These are phyloP conservation scores for Enteromius fasciolatus DNA, from an alignment of 2,797 vertebrate genomes.

Conservation along the genomic window DNA sequence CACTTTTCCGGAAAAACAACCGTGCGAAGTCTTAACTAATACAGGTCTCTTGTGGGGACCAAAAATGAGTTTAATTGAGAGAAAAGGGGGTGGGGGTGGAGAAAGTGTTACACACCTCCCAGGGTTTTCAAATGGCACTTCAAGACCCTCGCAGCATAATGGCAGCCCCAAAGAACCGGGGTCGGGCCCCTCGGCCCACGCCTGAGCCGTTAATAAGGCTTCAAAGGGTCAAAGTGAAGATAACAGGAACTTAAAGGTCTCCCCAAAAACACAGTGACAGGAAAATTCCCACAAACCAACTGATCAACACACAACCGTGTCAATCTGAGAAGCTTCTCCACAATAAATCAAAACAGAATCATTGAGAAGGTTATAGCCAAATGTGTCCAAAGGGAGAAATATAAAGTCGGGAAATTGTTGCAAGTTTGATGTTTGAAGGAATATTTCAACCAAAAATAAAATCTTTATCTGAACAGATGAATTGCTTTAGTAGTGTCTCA, in stretches of 20 bases:
- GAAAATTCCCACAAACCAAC: conserved; percentile 7
- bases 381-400: background rate
- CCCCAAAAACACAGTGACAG: background rate
- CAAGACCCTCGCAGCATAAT: conserved; percentile 64
- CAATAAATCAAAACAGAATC: background rate
- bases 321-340: background rate
- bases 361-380: background rate
- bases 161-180: conserved; percentile 49
- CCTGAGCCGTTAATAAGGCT: conserved; percentile 69
- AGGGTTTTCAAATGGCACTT: conserved; percentile 65
- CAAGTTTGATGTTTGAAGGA: background rate
- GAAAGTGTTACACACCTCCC: conserved; percentile 64
- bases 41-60: conserved; percentile 29
- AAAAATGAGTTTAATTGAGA: conserved; percentile 64
- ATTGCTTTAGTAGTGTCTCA: background rate
- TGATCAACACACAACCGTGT: background rate
- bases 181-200: conserved; percentile 52
- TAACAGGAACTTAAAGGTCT: conserved; percentile 70
- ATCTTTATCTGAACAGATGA: background rate
- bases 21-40: background rate
- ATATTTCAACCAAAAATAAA: background rate
- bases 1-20: background rate
- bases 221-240: conserved; percentile 66
- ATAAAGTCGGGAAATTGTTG: no score
- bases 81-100: conserved; percentile 46